Conservation (phyloP, 1,140 invertebrate species). For the Platorchestia sp. region DNA sequence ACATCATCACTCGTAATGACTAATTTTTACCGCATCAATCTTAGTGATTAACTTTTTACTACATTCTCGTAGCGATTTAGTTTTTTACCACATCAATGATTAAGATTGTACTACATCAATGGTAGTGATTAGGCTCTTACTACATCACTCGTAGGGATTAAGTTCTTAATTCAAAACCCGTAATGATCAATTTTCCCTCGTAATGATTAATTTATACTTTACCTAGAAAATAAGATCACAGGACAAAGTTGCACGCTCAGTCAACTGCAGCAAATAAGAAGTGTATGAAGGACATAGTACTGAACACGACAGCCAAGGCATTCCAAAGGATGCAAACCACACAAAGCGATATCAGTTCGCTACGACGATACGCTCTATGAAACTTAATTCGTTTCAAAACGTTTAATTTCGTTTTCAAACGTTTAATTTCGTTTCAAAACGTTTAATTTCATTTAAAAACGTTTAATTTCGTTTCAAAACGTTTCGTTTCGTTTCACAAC, state of each 20-base stretch:
- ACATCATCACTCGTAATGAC: too few species aligned
- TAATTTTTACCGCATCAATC: too few species aligned
- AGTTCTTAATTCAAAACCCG: too few species aligned
- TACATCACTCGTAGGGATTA: too few species aligned
- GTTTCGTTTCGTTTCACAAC: too few species aligned
- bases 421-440: neutral
- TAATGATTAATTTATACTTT: neutral
- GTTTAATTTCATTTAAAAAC: neutral
- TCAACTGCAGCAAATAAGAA: neutral
- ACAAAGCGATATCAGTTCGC: neutral
- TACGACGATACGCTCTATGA: neutral
- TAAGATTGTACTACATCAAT: too few species aligned
- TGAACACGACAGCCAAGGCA: neutral
- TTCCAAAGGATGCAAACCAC: neutral
- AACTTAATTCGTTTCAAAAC: neutral
- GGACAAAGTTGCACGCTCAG: neutral
- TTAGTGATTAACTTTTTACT: too few species aligned
- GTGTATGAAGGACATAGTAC: neutral
- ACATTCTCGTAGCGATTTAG: too few species aligned
- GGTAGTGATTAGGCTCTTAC: too few species aligned
- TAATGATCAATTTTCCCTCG: too few species aligned
- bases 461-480: neutral
- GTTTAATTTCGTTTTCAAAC: neutral
- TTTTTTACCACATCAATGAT: too few species aligned
- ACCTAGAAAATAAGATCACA: neutral